Percentiles rank a stretch among this genome's conserved stretches.
These are phyloP conservation scores for Zaprionus lineosus DNA, from an alignment of 2,888 invertebrate species.

Conservation along the genomic window DNA sequence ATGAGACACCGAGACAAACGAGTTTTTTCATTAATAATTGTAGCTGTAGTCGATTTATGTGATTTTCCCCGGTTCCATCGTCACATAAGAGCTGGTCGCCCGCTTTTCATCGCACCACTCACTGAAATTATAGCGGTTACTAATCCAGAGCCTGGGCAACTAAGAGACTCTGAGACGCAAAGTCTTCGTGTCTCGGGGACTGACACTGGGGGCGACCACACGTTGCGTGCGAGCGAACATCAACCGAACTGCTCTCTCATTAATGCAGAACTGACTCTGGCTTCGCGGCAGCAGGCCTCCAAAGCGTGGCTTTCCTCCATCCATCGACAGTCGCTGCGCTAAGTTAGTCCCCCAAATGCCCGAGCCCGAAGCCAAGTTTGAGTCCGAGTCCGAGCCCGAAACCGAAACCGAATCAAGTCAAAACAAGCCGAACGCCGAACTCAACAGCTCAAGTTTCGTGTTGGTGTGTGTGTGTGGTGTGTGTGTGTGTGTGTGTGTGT, in stretches of 20 bases:
- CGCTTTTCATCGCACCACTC: slow-evolving; percentile 26
- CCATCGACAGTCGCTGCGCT: slow-evolving; percentile 64
- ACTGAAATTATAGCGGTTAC: slow-evolving; percentile 23
- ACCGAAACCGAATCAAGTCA: slow-evolving; percentile 1
- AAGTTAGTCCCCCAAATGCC: slow-evolving; percentile 52
- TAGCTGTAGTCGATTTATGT: slow-evolving; percentile 28
- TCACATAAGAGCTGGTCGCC: slow-evolving; percentile 12
- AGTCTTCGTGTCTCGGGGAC: slow-evolving; percentile 6
- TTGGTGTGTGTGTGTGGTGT: too few species aligned
- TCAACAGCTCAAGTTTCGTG: too few species aligned
- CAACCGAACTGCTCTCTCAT: slow-evolving; percentile 81
- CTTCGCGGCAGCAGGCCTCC: slow-evolving; percentile 52
- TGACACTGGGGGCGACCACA: slow-evolving; percentile 65
- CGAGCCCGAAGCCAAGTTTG: slow-evolving; percentile 24
- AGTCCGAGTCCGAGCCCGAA: too few species aligned
- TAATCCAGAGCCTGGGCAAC: slow-evolving; percentile 4
- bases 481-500: neutral
- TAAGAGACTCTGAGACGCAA: neutral
- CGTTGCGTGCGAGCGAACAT: slow-evolving; percentile 63
- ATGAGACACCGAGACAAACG: slow-evolving; percentile 48
- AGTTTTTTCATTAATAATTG: slow-evolving; percentile 63
- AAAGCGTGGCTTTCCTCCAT: slow-evolving; percentile 73
- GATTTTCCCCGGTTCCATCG: slow-evolving; percentile 52
- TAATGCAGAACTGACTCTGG: slow-evolving; percentile 81
- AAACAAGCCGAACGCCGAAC: slow-evolving; percentile 3